Base-by-base conservation (phyloP, 2,888 invertebrate species). In the Hydriomena furcata region DNA sequence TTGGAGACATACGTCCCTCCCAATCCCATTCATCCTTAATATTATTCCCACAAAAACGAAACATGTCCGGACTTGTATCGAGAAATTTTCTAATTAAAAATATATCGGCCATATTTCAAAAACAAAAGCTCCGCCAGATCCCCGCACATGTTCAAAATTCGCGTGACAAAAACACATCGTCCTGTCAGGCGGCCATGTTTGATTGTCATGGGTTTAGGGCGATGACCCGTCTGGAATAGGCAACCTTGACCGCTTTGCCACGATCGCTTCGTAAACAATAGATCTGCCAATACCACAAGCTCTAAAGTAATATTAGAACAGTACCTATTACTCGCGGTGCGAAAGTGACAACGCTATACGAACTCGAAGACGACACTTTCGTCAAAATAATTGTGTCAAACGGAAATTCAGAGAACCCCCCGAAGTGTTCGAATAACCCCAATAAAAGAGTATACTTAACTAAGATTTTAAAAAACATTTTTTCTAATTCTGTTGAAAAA, bases 231-330 rank as follows among this genome's bases (percentile, higher is more conserved):
- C 78, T 78, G 81, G 82, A 84, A 82, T 80, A 81, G 65, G 59
- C 70, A 80, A 81, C 86, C 87, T 87, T 87, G 86, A 87, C 86
- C 85, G 73, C 65, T 55, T 60, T 67, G 76, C 55, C 70, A 76
- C 60, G 71, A 60, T 73, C 75, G 63, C 63, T 55, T 60, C 66
- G 55, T 58, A 55, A 53, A 53, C 53, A 51, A 50, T 63, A n/a
- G n/a, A n/a, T n/a, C n/a, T n/a, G n/a, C n/a, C n/a, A n/a, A n/a
- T n/a, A n/a, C n/a, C n/a, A n/a, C n/a, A n/a, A n/a, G n/a, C n/a
- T n/a, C n/a, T n/a, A n/a, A n/a, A n/a, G n/a, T n/a, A n/a, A n/a
- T n/a, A n/a, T n/a, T n/a, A n/a, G n/a, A n/a, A n/a, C n/a, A n/a
- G n/a, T n/a, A n/a, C n/a, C n/a, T n/a, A n/a, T n/a, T n/a, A n/a